Conservation (phyloP, 2,113 vertebrate genomes). For the Macrotus californicus region DNA sequence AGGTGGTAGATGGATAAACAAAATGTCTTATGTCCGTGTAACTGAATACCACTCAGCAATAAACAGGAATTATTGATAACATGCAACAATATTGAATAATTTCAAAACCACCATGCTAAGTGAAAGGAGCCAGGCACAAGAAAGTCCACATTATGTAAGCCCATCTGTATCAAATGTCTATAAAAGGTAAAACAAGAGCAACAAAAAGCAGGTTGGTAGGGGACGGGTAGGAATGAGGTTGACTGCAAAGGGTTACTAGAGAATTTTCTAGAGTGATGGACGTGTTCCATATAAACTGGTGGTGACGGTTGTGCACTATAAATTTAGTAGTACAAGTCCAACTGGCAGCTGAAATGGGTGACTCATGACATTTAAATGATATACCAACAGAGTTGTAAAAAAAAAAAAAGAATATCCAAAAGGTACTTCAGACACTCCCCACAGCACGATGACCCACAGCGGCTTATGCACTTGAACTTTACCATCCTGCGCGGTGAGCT, state of each 20-base stretch:
- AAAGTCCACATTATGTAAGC: not conserved
- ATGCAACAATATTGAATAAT: not conserved
- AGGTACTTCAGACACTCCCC: not conserved
- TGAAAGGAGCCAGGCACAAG: not conserved
- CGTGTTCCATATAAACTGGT: not conserved
- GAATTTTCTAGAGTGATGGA: not conserved
- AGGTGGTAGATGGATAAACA: not conserved
- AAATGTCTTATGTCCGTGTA: not conserved
- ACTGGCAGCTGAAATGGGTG: not conserved
- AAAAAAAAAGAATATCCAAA: not conserved
- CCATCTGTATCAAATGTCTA: not conserved
- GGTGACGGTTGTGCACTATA: not conserved
- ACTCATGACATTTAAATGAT: not conserved
- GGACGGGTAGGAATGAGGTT: not conserved
- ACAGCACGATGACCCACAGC: not conserved
- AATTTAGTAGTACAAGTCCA: not conserved
- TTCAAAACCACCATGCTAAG: not conserved
- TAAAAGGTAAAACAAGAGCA: not conserved
- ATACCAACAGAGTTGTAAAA: not conserved
- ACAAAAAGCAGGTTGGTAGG: not conserved
- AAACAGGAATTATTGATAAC: not conserved
- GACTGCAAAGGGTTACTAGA: not conserved
- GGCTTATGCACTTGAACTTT: not conserved
- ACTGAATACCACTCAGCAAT: not conserved
- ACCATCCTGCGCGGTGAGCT: not conserved